Base-by-base conservation (phyloP, 2,888 invertebrate species). In the Leucozona laternaria region DNA sequence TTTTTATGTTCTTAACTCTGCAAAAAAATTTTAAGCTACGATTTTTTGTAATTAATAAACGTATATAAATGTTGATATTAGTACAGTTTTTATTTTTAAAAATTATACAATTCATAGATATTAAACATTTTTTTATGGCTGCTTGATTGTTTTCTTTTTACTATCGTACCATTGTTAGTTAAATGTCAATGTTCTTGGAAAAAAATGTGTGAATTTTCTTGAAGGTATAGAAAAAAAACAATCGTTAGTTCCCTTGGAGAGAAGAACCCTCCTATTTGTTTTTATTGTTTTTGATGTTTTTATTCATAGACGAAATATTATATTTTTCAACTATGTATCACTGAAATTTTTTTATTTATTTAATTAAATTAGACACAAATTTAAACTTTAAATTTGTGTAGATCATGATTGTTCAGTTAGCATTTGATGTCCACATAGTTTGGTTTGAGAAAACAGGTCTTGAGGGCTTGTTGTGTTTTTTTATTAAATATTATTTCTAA, bases 161-260 rank as follows among this genome's bases (percentile, higher is more conserved):
- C n/a, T n/a, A n/a, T n/a, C n/a, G n/a, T n/a, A n/a, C n/a, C n/a
- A n/a, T n/a, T n/a, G n/a, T n/a, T n/a, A n/a, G n/a, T n/a, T n/a
- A n/a, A n/a, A n/a, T n/a, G n/a, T n/a, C n/a, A n/a, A n/a, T n/a
- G n/a, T n/a, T n/a, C 10, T 13, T 8, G n/a, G 15, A 10, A 22
- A 60, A 40, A 40, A 25, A 60, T 60, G 60, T 60, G 60, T 40
- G 22, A 40, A 37, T n/a, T 60, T 37, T 37, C 22, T 43, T n/a
- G n/a, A n/a, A n/a, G n/a, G n/a, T n/a, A n/a, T 40, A 13, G 13
- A n/a, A 43, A 40, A 8, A 4, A 60, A 60, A 60, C 60, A 60
- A 40, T 25, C 15, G 5, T 60, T 20, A 40, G 1, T 37, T 15
- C n/a, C n/a, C n/a, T 43, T 43, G 7, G 2, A 1, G 7, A 7